Conservation (phyloP, 2,888 invertebrate species). For the Caenorhabditis plicata region DNA sequence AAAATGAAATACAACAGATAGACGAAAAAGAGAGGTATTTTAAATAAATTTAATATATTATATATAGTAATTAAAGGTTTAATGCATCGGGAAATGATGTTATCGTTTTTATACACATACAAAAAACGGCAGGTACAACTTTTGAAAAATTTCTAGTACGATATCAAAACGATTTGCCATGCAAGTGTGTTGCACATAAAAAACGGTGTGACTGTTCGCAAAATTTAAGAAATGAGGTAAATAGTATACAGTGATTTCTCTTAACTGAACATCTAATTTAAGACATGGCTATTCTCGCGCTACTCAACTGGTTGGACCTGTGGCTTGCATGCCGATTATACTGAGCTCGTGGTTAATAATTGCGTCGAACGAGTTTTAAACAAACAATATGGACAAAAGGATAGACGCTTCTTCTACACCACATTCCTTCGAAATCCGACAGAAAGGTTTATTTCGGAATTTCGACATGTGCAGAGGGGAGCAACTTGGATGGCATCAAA, state of each 20-base stretch:
- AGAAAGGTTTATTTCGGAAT: slow-evolving; percentile 89
- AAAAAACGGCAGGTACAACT: slow-evolving; percentile 95
- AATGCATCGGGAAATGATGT: slow-evolving; percentile 77
- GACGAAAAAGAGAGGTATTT: neutral
- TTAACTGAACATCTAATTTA: slow-evolving; percentile 9
- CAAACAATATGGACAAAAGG: slow-evolving; percentile 75
- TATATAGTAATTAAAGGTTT: slow-evolving; percentile 47
- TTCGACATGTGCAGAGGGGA: slow-evolving; percentile 86
- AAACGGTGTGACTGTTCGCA: slow-evolving; percentile 65
- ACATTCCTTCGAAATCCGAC: slow-evolving; percentile 92
- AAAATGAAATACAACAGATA: neutral
- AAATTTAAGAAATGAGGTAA: slow-evolving; percentile 70
- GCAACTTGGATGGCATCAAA: slow-evolving; percentile 58
- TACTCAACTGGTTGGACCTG: slow-evolving; percentile 96
- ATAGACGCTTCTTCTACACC: slow-evolving; percentile 84
- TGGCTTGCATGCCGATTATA: slow-evolving; percentile 88
- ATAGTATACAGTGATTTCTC: neutral
- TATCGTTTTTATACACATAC: slow-evolving; percentile 95
- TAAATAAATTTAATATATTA: neutral
- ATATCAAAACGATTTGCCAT: slow-evolving; percentile 88
- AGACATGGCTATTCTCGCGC: slow-evolving; percentile 92
- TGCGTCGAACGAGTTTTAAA: slow-evolving; percentile 90
- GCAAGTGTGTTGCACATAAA: slow-evolving; percentile 76
- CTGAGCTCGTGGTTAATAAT: slow-evolving; percentile 78
- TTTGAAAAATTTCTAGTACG: slow-evolving; percentile 94